Base-by-base conservation (phyloP, 1,140 invertebrate species). In the Zaprionus camerounensis region DNA sequence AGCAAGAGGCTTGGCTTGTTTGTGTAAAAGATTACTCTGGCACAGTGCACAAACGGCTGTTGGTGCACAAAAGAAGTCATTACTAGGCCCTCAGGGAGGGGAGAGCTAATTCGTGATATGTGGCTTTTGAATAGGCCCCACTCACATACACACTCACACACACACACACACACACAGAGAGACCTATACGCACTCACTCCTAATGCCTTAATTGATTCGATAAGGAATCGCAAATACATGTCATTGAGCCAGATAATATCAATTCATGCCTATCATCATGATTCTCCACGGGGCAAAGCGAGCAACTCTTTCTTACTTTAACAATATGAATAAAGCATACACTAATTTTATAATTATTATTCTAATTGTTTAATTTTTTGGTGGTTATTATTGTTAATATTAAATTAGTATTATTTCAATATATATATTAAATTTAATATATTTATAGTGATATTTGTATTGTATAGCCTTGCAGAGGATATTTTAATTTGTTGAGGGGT, bases 31-130 rank as follows among this genome's bases (percentile, higher is more conserved):
- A 55, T 70, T 70, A 63, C 58, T 69, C 36, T 51, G 20, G 46
- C 58, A 51, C 17, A 58, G 20, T 49, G 56, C 41, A 59, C 28
- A 69, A 46, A 69, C 38, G 13, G n/a, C 20, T 13, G n/a, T 6
- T 2, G 12, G 4, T 26, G 2, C 51, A 70, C 53, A 70, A 70
- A 70, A 64, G 66, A 69, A 69, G 36, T 69, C 65, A 57, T 74
- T 74, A 55, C 57, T 51, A 12, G 6, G 44, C 11, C 44, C n/a
- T 11, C n/a, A 17, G 41, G 41, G 13, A 22, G 20, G 46, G 46
- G 11, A 20, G 2, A 24, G 46, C 46, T 44, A 44, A 44, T 44
- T 20, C 46, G 4, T 49, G 20, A 49, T 49, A 22, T 49, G 46
- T 22, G 12, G 61, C 49, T 22, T 55, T 31, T 38, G 13, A 59